Conservation (phyloP, 2,113 vertebrate genomes). For the Chelonoidis abingdonii region DNA sequence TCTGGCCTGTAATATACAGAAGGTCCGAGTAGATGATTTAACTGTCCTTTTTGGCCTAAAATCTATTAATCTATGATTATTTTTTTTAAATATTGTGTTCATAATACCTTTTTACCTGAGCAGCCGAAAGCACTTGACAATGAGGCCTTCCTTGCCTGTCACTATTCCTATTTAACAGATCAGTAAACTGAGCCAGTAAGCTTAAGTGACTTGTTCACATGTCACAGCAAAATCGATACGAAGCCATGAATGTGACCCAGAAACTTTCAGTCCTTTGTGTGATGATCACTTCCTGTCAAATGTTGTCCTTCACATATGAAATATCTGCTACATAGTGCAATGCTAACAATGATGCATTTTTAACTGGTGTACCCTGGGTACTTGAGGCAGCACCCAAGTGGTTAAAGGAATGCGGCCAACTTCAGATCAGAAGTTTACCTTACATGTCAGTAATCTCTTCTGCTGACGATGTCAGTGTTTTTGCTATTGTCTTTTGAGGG, state of each 20-base stretch:
- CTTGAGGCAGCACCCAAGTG: not conserved
- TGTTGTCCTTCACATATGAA: not conserved
- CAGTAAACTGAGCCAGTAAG: not conserved
- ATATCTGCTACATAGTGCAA: not conserved
- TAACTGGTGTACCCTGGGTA: not conserved
- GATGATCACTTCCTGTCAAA: not conserved
- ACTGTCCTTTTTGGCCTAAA: not conserved
- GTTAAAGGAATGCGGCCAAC: not conserved
- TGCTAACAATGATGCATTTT: not conserved
- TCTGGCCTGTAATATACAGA: not conserved
- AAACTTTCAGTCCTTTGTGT: not conserved
- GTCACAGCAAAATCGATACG: not conserved
- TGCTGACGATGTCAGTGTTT: not conserved
- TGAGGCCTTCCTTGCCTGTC: not conserved
- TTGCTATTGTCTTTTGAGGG: not conserved
- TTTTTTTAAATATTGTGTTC: not conserved
- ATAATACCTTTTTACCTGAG: not conserved
- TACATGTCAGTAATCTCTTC: not conserved
- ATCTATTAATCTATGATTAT: not conserved
- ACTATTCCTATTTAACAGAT: not conserved
- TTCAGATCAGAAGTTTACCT: fast-evolving
- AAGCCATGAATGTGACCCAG: not conserved
- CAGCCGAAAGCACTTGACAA: not conserved
- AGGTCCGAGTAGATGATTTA: not conserved
- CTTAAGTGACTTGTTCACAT: not conserved